Percentiles rank a stretch among this genome's conserved stretches.
Evolutionary conservation across 2,797 vertebrate genomes (phyloP).

Genomic region (Salmo trutta): DNA sequence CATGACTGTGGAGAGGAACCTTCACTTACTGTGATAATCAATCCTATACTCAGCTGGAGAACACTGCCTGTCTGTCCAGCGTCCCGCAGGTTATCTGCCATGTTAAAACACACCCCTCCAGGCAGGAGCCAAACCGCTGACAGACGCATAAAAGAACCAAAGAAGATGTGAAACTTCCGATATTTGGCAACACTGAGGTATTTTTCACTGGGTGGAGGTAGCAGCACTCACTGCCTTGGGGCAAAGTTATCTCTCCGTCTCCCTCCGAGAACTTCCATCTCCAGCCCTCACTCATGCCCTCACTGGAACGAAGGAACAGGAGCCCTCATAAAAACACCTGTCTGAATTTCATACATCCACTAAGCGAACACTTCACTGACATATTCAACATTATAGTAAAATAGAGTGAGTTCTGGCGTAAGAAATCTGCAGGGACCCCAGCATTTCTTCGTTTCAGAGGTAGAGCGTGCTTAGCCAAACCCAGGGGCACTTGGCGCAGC

Average conservation of each 20-base stretch:
- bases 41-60: conserved; percentile 5
- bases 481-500: conserved; percentile 46
- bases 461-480: conserved; percentile 47
- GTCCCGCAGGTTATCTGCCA: conserved; percentile 38
- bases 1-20: neutral
- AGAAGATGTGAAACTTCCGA: conserved; percentile 47
- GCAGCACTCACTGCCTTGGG: conserved; percentile 30
- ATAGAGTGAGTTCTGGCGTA: conserved; percentile 36
- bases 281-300: conserved; percentile 3
- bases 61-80: neutral
- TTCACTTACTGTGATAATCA: neutral
- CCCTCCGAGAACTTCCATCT: conserved; percentile 16
- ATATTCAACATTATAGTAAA: conserved; percentile 26
- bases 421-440: conserved; percentile 48
- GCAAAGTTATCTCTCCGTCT: conserved; percentile 34
- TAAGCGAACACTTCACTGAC: conserved; percentile 30
- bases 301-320: conserved; percentile 28
- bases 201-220: conserved; percentile 38
- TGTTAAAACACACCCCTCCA: conserved; percentile 60
- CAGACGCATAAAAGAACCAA: conserved; percentile 42
- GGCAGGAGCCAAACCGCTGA: conserved; percentile 55
- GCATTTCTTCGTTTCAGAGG: conserved; percentile 44
- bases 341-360: conserved; percentile 33
- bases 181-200: conserved; percentile 31
- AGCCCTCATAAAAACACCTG: neutral